Evolutionary conservation across 2,888 invertebrate genomes (phyloP).

Genomic region (Caenorhabditis drosophilae): DNA sequence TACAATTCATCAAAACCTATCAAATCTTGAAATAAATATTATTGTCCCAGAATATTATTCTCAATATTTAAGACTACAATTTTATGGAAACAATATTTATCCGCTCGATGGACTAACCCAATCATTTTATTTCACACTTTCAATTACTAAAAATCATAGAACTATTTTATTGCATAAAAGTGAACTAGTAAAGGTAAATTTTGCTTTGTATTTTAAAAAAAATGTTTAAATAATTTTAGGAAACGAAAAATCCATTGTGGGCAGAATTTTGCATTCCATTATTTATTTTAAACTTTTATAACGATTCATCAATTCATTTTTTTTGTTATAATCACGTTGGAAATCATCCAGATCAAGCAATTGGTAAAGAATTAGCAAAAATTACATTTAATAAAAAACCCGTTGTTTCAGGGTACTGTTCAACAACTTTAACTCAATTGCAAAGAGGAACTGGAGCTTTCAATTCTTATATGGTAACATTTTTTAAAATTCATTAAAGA

Average conservation of each 20-base stretch:
- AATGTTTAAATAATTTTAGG: too few relatives aligned
- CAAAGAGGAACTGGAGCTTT: slow-evolving; percentile 47
- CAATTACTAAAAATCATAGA: slow-evolving; percentile 24
- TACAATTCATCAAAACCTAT: background rate
- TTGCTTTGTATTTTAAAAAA: too few relatives aligned
- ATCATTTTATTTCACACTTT: slow-evolving; percentile 49
- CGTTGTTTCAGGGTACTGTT: slow-evolving; percentile 24
- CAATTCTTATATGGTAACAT: slow-evolving; percentile 56
- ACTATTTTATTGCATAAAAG: slow-evolving; percentile 35
- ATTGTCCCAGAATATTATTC: slow-evolving; percentile 36
- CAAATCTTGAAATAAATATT: slow-evolving; percentile 22
- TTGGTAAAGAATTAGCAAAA: too few relatives aligned
- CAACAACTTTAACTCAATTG: slow-evolving; percentile 56
- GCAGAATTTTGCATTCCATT: slow-evolving; percentile 53
- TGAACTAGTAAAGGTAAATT: slow-evolving; percentile 19
- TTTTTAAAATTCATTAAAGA: background rate
- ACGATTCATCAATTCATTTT: slow-evolving; percentile 49
- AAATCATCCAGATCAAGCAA: slow-evolving; percentile 49
- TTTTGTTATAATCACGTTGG: slow-evolving; percentile 54
- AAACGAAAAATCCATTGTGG: slow-evolving; percentile 51
- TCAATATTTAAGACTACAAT: slow-evolving; percentile 37
- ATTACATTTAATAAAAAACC: background rate
- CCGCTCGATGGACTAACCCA: slow-evolving; percentile 32
- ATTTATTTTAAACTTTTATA: slow-evolving; percentile 48
- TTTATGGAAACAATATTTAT: slow-evolving; percentile 46